A percentile compares a stretch with the other conserved stretches of the same genome.
These are phyloP conservation scores for human DNA, from an alignment of 2,113 vertebrate species.

Conservation along the genomic window GRCh38 chr20:11043001-11043500, in stretches of 20 bases:
- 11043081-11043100: not conserved
- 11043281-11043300: not conserved
- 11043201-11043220: constrained; percentile 48
- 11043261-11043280: not conserved
- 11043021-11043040: constrained; percentile 21
- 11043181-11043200: constrained; percentile 23
- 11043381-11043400: not conserved
- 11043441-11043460: not conserved
- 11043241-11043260: not conserved
- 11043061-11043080: constrained; percentile 22
- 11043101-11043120: constrained; percentile 12
- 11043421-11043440: not conserved
- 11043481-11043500: not conserved
- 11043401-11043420: not conserved
- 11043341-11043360: not conserved
- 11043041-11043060: not conserved
- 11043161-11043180: constrained; percentile 29
- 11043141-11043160: constrained; percentile 18
- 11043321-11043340: not conserved
- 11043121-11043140: constrained; percentile 34
- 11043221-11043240: not conserved
- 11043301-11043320: not conserved
- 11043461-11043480: not conserved
- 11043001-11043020: not conserved
- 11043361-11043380: not conserved